Evolutionary conservation across 2,797 vertebrate genomes (phyloP), one percentile per base, ranked within the genome.

Genomic region (Sebastes cheni): DNA sequence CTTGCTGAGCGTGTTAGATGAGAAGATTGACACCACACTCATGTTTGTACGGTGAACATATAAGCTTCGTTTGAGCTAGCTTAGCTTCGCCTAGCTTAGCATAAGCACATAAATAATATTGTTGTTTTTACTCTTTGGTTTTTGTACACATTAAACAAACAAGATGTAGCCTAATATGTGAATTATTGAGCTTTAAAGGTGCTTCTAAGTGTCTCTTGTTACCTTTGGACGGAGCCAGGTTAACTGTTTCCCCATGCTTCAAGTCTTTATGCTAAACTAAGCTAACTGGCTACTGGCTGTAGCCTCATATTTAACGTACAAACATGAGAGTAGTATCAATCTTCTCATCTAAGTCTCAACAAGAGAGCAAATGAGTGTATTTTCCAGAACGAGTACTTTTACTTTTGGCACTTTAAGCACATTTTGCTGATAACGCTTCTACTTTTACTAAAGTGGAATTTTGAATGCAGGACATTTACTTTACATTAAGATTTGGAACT

Each of bases 41-140:
- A 0, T 11, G 5, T 1, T 5, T 30, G 12, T 14, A 11, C 18
- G 1, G 16, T 22, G 2, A 52, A 62, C 16, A 0, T n/a, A 10
- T 11, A 46, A 8, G 65, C 18, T 13, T 52, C 22, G 0, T 67
- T 22, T 32, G 12, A 0, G 11, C 42, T 67, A 18, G 36, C 27
- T 67, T 56, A 70, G 25, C 42, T 50, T 20, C 0, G 42, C 16
- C 16, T 50, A 50, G 7, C 16, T 50, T 50, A 50, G 16, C 42
- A 50, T 20, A 46, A 46, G 0, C 0, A 42, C 39, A 16, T 42
- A 42, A 0, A 14, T 16, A 42, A 42, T 16, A 42, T 42, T 46
- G 42, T 46, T 0, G 14, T 46, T 46, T 46, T 46, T 46, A 0
- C 42, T 46, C 6, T 46, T 46, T 46, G 14, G 42, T 46, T 46